phyloP scores from a whole-genome alignment of 1,140 invertebrate species.

The Oncopeltus fasciatus region DNA sequence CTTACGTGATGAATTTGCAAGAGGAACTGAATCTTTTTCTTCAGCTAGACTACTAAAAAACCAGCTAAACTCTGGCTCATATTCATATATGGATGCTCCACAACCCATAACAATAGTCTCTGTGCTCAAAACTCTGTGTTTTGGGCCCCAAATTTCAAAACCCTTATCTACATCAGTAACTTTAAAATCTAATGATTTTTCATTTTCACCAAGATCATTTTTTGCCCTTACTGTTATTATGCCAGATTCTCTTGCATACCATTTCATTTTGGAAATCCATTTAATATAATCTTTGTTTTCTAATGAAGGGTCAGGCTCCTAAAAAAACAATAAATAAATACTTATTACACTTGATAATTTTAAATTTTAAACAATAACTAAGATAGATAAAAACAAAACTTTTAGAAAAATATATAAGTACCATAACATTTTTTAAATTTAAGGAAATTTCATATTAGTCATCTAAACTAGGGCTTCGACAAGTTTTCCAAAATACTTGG shows the following conservation, averaged over 20 bases:
- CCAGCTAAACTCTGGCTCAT: conserved; percentile 4
- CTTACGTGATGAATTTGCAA: background rate
- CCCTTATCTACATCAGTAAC: conserved; percentile 8
- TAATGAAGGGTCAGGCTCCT: background rate
- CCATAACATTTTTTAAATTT: no score
- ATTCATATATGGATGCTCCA: conserved; percentile 7
- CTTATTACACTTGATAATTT: no score
- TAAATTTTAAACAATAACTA: no score
- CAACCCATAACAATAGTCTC: conserved; percentile 5
- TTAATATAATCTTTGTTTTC: background rate
- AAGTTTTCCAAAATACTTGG: no score
- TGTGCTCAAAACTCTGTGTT: background rate
- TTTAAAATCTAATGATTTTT: background rate
- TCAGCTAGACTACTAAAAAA: background rate
- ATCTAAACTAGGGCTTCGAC: no score
- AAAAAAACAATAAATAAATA: background rate
- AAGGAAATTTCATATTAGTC: no score
- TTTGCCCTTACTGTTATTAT: background rate
- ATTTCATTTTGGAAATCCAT: background rate
- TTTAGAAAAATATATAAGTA: no score
- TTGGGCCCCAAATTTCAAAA: conserved; percentile 9
- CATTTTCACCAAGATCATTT: background rate
- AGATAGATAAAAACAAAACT: no score
- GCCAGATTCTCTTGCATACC: background rate
- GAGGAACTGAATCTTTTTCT: background rate